A percentile compares a stretch with the other conserved stretches of the same genome.
These are phyloP conservation scores for Caracal caracal DNA, from an alignment of 2,113 vertebrate genomes.

Conservation along the genomic window DNA sequence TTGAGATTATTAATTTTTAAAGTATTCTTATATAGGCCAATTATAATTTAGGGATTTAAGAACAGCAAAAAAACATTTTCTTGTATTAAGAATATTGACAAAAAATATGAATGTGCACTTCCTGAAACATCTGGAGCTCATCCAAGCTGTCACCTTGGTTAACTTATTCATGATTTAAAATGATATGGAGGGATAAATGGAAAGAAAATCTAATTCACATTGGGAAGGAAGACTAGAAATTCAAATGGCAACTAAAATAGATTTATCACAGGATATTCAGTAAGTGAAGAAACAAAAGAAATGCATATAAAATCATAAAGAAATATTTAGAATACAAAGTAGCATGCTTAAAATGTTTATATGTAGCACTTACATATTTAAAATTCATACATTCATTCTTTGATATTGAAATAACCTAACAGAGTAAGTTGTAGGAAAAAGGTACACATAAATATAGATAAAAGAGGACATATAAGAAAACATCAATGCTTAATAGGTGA, in stretches of 20 bases:
- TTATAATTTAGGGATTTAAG: background rate
- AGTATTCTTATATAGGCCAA: background rate
- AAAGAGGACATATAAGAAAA: background rate
- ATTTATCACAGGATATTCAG: background rate
- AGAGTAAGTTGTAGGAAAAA: background rate
- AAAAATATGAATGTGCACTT: background rate
- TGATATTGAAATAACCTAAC: background rate
- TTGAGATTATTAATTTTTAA: background rate
- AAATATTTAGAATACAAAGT: background rate
- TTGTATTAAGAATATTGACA: background rate
- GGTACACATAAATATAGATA: background rate
- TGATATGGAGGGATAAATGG: background rate
- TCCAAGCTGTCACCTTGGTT: background rate
- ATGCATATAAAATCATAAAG: background rate
- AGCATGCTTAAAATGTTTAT: background rate
- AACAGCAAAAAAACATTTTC: background rate
- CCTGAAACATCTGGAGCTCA: background rate
- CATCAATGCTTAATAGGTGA: background rate
- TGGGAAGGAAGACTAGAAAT: conserved; percentile 10
- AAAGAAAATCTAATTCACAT: conserved; percentile 27
- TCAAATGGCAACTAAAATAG: conserved; percentile 44
- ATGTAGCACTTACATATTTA: background rate
- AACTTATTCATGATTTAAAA: conserved; percentile 44
- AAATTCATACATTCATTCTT: background rate
- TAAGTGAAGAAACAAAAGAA: conserved; percentile 1